phyloP scores from a whole-genome alignment of 2,888 invertebrate genomes.

The Xestia sexstrigata region DNA sequence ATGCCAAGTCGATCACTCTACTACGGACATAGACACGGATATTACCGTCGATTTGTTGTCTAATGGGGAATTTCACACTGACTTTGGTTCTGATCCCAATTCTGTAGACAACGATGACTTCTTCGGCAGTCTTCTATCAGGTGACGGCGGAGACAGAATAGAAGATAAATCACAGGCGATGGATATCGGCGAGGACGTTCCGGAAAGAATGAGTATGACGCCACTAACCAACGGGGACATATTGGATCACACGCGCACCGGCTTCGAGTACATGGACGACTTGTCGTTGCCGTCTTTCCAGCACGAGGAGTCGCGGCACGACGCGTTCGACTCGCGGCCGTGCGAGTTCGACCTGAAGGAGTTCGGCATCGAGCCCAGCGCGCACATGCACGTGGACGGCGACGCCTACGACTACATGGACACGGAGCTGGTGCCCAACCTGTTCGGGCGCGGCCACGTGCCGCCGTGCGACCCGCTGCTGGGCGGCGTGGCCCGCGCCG shows the following conservation, averaged over 20 bases:
- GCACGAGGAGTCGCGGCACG: conserved; percentile 82
- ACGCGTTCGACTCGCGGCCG: conserved; percentile 77
- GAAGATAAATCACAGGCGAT: conserved; percentile 80
- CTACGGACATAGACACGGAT: conserved; percentile 79
- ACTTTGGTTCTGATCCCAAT: conserved; percentile 81
- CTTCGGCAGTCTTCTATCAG: conserved; percentile 82
- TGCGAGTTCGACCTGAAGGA: conserved; percentile 91
- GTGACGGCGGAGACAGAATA: conserved; percentile 74
- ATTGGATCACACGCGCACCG: conserved; percentile 81
- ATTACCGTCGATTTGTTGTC: conserved; percentile 78
- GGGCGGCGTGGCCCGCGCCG: conserved; percentile 92
- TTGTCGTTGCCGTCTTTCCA: conserved; percentile 86
- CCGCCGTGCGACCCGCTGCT: conserved; percentile 93
- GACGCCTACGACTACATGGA: conserved; percentile 88
- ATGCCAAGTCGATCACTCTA: conserved; percentile 70
- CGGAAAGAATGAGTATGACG: conserved; percentile 83
- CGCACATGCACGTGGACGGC: conserved; percentile 90
- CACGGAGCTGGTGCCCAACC: conserved; percentile 85
- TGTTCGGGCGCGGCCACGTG: conserved; percentile 87
- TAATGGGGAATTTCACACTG: conserved; percentile 80
- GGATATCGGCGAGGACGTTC: conserved; percentile 82
- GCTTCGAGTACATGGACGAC: conserved; percentile 87
- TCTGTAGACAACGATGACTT: conserved; percentile 83
- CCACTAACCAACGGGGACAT: conserved; percentile 85
- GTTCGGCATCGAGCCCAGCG: conserved; percentile 91